A percentile compares a stretch with the other conserved stretches of the same genome.
phyloP scores from a whole-genome alignment of 2,113 vertebrate genomes.

The Paralichthys olivaceus region DNA sequence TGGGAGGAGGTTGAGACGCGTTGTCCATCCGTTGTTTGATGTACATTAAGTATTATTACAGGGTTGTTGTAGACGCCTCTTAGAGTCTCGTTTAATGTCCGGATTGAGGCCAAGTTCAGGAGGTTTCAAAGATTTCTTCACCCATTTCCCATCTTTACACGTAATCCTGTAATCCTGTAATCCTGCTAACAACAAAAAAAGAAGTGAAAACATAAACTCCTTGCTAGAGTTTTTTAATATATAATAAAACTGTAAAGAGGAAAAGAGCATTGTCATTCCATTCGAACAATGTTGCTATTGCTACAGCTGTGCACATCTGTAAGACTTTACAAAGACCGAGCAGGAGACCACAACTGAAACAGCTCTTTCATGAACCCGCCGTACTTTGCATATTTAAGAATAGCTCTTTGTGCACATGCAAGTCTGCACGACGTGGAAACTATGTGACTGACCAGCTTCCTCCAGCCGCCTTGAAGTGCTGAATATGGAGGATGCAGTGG shows the following conservation, averaged over 20 bases:
- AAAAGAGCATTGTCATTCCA: not conserved
- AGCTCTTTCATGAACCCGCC: constrained; percentile 29
- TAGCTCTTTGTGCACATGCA: constrained; percentile 55
- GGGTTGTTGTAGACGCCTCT: too few species aligned
- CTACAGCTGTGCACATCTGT: constrained; percentile 37
- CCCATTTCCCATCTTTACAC: too few species aligned
- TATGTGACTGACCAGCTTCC: constrained; percentile 51
- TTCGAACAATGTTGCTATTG: constrained; percentile 27
- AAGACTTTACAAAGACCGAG: constrained; percentile 33
- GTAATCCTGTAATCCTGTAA: not conserved
- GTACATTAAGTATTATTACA: not conserved
- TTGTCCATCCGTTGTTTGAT: too few species aligned
- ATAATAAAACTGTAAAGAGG: not conserved
- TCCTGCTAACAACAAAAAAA: not conserved
- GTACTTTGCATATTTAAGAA: constrained; percentile 63
- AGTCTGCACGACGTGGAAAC: constrained; percentile 40
- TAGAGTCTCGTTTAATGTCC: too few species aligned
- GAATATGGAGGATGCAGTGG: constrained; percentile 9
- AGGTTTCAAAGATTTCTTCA: too few species aligned
- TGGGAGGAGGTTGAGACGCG: too few species aligned
- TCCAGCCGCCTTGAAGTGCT: constrained; percentile 25
- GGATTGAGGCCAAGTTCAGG: too few species aligned
- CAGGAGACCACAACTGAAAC: constrained; percentile 39
- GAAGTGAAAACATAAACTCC: not conserved
- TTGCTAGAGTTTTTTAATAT: too few species aligned